Base-by-base conservation (phyloP, 2,888 invertebrate species). In the Barypeithes pellucidus region DNA sequence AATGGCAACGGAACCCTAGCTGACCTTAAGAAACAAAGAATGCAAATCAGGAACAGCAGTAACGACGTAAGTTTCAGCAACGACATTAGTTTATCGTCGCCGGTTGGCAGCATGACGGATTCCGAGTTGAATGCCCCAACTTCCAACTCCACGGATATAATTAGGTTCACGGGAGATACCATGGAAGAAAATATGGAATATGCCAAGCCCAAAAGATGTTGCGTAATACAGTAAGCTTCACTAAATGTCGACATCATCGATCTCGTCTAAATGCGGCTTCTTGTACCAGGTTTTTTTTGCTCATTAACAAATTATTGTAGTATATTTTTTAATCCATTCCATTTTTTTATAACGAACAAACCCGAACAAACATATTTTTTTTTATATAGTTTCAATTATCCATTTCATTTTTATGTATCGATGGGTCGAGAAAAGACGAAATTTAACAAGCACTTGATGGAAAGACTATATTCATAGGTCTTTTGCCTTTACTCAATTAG, bases 21-120 rank as follows among this genome's bases (percentile, higher is more conserved):
- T 66, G 97, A 97, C 87, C 88, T 97, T 85, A 98, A 98, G 88
- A 96, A 96, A 86, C 96, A 97, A 84, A 90, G 97, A 77, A 91
- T 95, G 76, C 94, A 94, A 82, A 94, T 93, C 80, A 89, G 95
- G 80, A 92, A 91, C 83, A 91, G 90, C 68, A 89, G 88, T 76
- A 89, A 89, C 0, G 86, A 86, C 77, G 84, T 84, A 47, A 83
- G 80, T 78, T 67, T 88, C 77, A 88, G 89, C 0, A 86, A 86
- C 77, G 84, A 84, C 61, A 83, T 80, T 77, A 84, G 82, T 77
- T 76, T 86, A 43, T 79, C 81, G 5, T 83, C 85, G 20, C 81
- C 82, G 81, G 68, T 87, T 80, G 87, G 86, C 81, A 87, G 85
- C 70, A 75, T 85, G 73, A 87, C 87, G 81, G 88, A 88, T 81